Conservation (phyloP, 2,888 invertebrate genomes). For the Antitype chi region DNA sequence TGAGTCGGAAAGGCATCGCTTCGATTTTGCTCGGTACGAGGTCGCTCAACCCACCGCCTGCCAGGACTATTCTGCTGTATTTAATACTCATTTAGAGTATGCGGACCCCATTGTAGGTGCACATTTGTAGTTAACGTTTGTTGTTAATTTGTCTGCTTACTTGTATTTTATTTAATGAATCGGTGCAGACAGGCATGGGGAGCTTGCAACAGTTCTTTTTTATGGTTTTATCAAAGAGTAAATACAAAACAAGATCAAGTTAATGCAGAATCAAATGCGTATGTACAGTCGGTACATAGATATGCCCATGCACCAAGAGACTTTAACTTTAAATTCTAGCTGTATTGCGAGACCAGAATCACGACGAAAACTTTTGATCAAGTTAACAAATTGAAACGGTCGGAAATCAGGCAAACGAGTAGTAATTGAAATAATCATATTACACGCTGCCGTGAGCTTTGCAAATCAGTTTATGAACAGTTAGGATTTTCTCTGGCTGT, state of each 20-base stretch:
- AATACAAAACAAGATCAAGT: slow-evolving; percentile 9
- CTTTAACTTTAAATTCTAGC: slow-evolving; percentile 1
- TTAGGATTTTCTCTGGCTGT: slow-evolving; percentile 11
- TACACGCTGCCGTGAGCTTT: slow-evolving; percentile 32
- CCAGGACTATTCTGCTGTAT: slow-evolving; percentile 62
- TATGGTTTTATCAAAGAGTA: slow-evolving; percentile 28
- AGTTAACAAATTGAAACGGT: slow-evolving; percentile 38
- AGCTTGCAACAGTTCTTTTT: slow-evolving; percentile 23
- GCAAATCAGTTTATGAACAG: slow-evolving; percentile 28
- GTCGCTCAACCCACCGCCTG: slow-evolving; percentile 71
- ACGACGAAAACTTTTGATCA: slow-evolving; percentile 24
- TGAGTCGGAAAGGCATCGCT: slow-evolving; percentile 66
- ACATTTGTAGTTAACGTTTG: slow-evolving; percentile 19
- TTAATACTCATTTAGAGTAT: slow-evolving; percentile 42
- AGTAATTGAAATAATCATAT: slow-evolving; percentile 54
- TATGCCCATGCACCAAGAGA: not conserved
- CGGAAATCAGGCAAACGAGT: slow-evolving; percentile 43
- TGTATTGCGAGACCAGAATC: slow-evolving; percentile 14
- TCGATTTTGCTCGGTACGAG: slow-evolving; percentile 65
- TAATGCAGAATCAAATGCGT: not conserved
- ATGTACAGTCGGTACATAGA: not conserved
- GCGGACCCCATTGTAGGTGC: slow-evolving; percentile 10
- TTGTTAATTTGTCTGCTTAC: no score
- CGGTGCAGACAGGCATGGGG: slow-evolving; percentile 11
- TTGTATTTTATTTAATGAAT: slow-evolving; percentile 41